These are phyloP conservation scores for Ptyas mucosa DNA, from an alignment of 2,113 vertebrate genomes.

Conservation along the genomic window DNA sequence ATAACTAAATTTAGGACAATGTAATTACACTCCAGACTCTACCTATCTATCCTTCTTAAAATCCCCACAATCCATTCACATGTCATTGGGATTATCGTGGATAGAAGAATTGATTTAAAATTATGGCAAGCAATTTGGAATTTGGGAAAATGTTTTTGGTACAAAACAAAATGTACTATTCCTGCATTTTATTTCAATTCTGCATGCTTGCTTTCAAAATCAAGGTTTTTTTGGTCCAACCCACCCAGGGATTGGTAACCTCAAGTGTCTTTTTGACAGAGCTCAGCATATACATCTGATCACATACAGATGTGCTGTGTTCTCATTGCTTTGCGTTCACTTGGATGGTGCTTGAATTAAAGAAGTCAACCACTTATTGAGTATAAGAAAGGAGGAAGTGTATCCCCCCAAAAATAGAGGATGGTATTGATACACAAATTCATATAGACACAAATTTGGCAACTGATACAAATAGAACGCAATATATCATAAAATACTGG, in stretches of 20 bases:
- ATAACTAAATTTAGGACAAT: background rate
- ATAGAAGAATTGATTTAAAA: background rate
- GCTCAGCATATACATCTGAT: background rate
- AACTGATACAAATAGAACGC: background rate
- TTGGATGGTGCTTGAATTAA: background rate
- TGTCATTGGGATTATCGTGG: background rate
- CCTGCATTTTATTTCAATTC: background rate
- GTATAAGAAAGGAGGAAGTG: background rate
- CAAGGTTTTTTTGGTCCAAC: background rate
- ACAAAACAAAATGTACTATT: background rate
- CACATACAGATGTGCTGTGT: background rate
- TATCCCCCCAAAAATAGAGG: background rate
- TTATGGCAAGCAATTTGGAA: background rate
- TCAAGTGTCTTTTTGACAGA: background rate
- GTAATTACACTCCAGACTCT: background rate
- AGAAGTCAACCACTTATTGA: background rate
- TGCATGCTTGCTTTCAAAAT: background rate
- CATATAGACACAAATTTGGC: background rate
- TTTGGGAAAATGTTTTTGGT: background rate
- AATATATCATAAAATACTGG: background rate
- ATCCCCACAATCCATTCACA: background rate
- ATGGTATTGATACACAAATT: background rate
- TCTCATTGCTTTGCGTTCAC: background rate
- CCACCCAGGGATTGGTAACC: background rate
- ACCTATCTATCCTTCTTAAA: background rate